Conservation (phyloP, 2,113 vertebrate genomes). For the Sapayoa aenigma region DNA sequence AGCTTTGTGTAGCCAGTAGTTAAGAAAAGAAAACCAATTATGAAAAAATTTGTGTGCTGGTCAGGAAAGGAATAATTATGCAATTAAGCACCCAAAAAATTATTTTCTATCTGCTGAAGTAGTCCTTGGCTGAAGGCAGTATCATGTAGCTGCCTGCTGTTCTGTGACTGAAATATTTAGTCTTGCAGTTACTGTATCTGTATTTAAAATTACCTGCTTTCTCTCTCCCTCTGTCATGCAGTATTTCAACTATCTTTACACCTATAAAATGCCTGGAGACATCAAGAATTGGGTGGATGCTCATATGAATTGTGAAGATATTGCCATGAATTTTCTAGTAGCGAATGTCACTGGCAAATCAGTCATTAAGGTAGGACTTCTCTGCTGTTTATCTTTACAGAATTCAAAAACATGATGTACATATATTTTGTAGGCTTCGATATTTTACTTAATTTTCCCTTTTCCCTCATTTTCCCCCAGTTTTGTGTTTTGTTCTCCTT, state of each 20-base stretch:
- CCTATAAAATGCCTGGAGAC: slow-evolving; percentile 98
- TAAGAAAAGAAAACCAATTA: not conserved
- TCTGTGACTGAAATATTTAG: not conserved
- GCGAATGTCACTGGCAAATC: slow-evolving; percentile 98
- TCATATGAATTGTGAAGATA: slow-evolving; percentile 98
- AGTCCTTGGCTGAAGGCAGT: not conserved
- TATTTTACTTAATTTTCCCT: not conserved
- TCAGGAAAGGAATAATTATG: not conserved
- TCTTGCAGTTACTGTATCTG: not conserved
- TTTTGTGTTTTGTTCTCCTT: not conserved
- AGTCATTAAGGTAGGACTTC: slow-evolving; percentile 89
- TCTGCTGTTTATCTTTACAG: not conserved
- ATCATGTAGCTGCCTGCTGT: not conserved
- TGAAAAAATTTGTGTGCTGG: not conserved
- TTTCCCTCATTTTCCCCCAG: not conserved
- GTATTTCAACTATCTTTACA: slow-evolving; percentile 99
- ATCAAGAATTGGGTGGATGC: slow-evolving; percentile 99
- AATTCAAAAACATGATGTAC: not conserved
- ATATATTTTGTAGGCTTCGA: not conserved
- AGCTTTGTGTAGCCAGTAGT: not conserved
- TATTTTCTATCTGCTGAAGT: not conserved
- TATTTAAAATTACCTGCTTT: not conserved
- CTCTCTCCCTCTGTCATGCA: slow-evolving; percentile 53
- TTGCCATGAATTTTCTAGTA: slow-evolving; percentile 98
- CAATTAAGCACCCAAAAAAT: not conserved